Conservation (phyloP, 2,888 invertebrate genomes). For the Quadroppia sp. region DNA sequence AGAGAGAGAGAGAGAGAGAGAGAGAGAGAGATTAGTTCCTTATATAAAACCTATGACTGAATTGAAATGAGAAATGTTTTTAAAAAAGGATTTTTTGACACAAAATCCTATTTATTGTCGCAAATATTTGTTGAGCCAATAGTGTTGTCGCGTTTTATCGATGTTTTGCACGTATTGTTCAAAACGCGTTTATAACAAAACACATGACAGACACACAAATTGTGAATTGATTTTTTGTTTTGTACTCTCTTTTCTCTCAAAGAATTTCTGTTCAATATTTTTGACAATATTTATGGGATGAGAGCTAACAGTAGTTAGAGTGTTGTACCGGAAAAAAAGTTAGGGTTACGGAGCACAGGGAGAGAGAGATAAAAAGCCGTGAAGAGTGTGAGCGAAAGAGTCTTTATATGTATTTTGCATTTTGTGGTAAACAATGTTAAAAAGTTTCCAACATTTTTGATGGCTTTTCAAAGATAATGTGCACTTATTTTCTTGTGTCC, state of each 20-base stretch:
- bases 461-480: conserved; percentile 29
- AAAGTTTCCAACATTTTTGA: conserved; percentile 24
- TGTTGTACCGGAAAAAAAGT: conserved; percentile 22
- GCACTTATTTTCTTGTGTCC: conserved; percentile 26
- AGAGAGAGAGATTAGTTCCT: too few relatives aligned
- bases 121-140: too few relatives aligned
- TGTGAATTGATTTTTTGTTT: not conserved
- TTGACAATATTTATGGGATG: conserved; percentile 27
- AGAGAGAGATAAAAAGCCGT: not conserved
- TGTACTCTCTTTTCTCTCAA: not conserved
- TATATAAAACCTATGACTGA: too few relatives aligned
- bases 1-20: too few relatives aligned
- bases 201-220: not conserved
- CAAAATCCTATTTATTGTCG: not conserved
- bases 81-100: not conserved
- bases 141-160: too few relatives aligned
- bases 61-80: too few relatives aligned
- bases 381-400: not conserved
- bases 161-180: too few relatives aligned
- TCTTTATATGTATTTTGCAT: conserved; percentile 5
- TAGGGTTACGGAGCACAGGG: conserved; percentile 16
- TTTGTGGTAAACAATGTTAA: conserved; percentile 25
- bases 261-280: not conserved
- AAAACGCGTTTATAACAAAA: too few relatives aligned
- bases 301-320: not conserved